Percentiles rank a stretch among this genome's conserved stretches.
phyloP scores from a whole-genome alignment of 1,140 invertebrate genomes.

The roundworm (Caenorhabditis elegans) region WBcel235 BX284606.5:10103001-10103500 shows the following conservation, averaged over 20 bases:
- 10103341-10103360: constrained; percentile 99
- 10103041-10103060: constrained; percentile 96
- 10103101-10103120: constrained; percentile 95
- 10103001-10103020: constrained; percentile 76
- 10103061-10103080: constrained; percentile 74
- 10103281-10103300: constrained; percentile 80
- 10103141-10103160: constrained; percentile 71
- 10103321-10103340: constrained; percentile 92
- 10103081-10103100: constrained; percentile 88
- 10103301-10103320: constrained; percentile 88
- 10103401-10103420: constrained; percentile 78
- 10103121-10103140: constrained; percentile 93
- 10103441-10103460: constrained; percentile 73
- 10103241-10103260: constrained; percentile 90
- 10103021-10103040: constrained; percentile 85
- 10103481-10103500: constrained; percentile 88
- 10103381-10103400: constrained; percentile 88
- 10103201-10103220: constrained; percentile 98
- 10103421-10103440: constrained; percentile 51
- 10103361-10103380: constrained; percentile 85
- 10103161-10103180: constrained; percentile 84
- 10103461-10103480: constrained; percentile 86
- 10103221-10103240: constrained; percentile 95
- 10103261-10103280: constrained; percentile 94
- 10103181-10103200: constrained; percentile 93